A percentile compares a stretch with the other conserved stretches of the same genome.
These are phyloP conservation scores for Gallirallus australis DNA, from an alignment of 2,797 vertebrate species.

Conservation along the genomic window DNA sequence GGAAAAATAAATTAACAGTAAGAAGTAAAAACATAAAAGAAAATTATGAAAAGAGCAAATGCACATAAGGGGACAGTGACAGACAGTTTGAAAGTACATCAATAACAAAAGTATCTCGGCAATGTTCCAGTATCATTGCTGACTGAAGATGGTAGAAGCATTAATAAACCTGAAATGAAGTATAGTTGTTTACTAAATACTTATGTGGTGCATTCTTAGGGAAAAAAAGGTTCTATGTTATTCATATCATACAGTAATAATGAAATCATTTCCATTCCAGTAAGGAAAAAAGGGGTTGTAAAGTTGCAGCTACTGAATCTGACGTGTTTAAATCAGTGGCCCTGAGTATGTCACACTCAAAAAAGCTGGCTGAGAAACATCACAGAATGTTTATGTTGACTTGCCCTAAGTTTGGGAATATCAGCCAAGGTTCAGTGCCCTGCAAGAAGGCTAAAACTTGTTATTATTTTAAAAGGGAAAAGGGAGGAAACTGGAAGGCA, in stretches of 20 bases:
- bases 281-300: neutral
- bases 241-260: neutral
- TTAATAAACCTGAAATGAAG: neutral
- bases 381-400: neutral
- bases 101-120: neutral
- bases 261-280: neutral
- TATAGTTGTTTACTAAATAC: neutral
- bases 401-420: neutral
- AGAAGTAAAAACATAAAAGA: neutral
- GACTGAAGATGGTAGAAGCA: neutral
- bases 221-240: neutral
- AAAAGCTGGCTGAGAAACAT: neutral
- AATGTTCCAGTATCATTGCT: neutral
- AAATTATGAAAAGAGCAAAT: neutral
- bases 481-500: neutral
- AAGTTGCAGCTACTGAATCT: neutral
- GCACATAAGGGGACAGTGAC: neutral
- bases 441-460: neutral
- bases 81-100: neutral
- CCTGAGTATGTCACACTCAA: neutral
- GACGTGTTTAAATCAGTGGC: neutral
- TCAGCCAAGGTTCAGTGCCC: neutral
- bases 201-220: neutral
- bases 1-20: neutral
- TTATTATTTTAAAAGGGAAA: neutral